phyloP scores from a whole-genome alignment of 2,113 vertebrate genomes.

The Benitochromis conjunctus region DNA sequence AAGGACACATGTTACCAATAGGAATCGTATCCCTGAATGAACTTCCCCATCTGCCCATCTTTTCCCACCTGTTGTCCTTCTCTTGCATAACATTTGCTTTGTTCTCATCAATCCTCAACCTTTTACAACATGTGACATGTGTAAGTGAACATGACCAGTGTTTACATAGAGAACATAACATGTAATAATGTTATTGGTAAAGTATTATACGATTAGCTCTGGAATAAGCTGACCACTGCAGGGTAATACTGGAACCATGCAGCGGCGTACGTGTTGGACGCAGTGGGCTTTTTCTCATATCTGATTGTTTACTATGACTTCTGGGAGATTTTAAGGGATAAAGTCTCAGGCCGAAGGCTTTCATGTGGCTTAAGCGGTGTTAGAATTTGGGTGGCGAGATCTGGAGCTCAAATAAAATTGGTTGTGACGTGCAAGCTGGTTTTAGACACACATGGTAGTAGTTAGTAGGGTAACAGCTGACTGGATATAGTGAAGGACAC shows the following conservation, averaged over 20 bases:
- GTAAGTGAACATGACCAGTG: background rate
- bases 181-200: constrained; percentile 8
- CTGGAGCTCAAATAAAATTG: background rate
- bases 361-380: constrained; percentile 6
- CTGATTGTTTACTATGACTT: constrained; percentile 18
- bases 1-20: background rate
- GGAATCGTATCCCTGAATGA: background rate
- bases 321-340: background rate
- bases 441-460: constrained; percentile 32
- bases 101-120: background rate
- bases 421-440: background rate
- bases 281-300: background rate
- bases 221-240: constrained; percentile 7
- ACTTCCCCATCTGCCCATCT: background rate
- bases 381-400: background rate
- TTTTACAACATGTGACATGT: background rate
- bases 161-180: constrained; percentile 39
- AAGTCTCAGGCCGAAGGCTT: background rate
- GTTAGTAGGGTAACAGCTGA: constrained; percentile 1
- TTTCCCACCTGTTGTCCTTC: background rate
- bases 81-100: background rate
- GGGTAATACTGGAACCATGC: background rate
- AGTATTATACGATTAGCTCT: constrained; percentile 34
- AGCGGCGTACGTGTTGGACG: background rate
- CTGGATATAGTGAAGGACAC: constrained; percentile 6